These are phyloP conservation scores for Hypena proboscidalis DNA, from an alignment of 2,888 invertebrate genomes.

Conservation along the genomic window DNA sequence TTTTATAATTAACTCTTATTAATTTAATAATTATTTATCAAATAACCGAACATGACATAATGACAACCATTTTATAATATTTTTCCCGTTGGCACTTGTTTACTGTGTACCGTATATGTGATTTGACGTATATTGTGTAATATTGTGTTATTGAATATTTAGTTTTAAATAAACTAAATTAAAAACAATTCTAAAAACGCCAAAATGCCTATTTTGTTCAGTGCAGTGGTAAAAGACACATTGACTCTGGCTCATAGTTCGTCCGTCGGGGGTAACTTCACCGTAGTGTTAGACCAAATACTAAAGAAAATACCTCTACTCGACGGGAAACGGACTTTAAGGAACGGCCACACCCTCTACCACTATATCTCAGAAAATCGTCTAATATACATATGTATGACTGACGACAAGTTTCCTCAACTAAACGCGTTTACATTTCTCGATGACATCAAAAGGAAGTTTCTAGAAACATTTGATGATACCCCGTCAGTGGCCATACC, in stretches of 20 bases:
- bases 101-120: not conserved
- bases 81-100: conserved; percentile 10
- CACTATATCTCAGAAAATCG: conserved; percentile 5
- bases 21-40: no score
- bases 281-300: conserved; percentile 1
- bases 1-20: no score
- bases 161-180: no score
- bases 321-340: conserved; percentile 1
- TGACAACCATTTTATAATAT: not conserved
- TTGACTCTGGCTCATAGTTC: conserved; percentile 3
- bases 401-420: not conserved
- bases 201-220: conserved; percentile 13
- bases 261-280: conserved; percentile 4
- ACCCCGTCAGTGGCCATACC: not conserved
- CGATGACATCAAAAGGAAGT: conserved; percentile 1
- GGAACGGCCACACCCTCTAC: not conserved
- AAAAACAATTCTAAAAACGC: not conserved
- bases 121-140: conserved; percentile 6
- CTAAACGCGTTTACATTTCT: conserved; percentile 6
- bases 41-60: not conserved
- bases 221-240: conserved; percentile 1
- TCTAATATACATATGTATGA: conserved; percentile 8
- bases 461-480: not conserved
- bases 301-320: conserved; percentile 4
- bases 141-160: not conserved